phyloP scores from a whole-genome alignment of 2,888 invertebrate species.

The Octonoba sinensis region DNA sequence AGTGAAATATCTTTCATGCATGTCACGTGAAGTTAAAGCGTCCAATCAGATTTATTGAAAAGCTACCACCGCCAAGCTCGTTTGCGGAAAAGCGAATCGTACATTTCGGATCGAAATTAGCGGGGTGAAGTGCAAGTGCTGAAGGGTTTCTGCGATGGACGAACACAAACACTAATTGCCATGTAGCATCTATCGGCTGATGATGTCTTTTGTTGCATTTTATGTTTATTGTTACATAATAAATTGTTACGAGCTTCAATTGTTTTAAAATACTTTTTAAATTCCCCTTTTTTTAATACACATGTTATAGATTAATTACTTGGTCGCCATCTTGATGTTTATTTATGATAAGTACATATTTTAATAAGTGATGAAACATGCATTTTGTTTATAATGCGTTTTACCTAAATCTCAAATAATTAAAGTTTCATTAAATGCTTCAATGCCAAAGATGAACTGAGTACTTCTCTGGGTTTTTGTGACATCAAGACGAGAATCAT shows the following conservation, averaged over 20 bases:
- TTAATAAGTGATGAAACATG: neutral
- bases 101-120: slow-evolving; percentile 60
- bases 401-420: no score
- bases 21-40: slow-evolving; percentile 43
- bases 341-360: slow-evolving; percentile 37
- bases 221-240: slow-evolving; percentile 42
- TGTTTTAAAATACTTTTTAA: slow-evolving; percentile 16
- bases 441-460: no score
- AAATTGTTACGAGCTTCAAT: slow-evolving; percentile 13
- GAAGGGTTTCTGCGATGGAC: slow-evolving; percentile 14
- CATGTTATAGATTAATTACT: slow-evolving; percentile 52
- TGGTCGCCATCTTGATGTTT: slow-evolving; percentile 60
- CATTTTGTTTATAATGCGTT: no score
- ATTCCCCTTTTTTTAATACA: slow-evolving; percentile 42
- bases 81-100: slow-evolving; percentile 63
- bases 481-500: slow-evolving; percentile 3
- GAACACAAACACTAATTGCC: slow-evolving; percentile 19
- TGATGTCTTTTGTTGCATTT: slow-evolving; percentile 17
- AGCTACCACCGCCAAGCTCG: slow-evolving; percentile 61
- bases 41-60: slow-evolving; percentile 50
- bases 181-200: slow-evolving; percentile 24
- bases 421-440: no score
- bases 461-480: no score
- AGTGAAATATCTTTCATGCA: slow-evolving; percentile 33
- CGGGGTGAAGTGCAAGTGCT: slow-evolving; percentile 28